Evolutionary conservation across 2,113 vertebrate species (phyloP).

Genomic region (Psophia crepitans): DNA sequence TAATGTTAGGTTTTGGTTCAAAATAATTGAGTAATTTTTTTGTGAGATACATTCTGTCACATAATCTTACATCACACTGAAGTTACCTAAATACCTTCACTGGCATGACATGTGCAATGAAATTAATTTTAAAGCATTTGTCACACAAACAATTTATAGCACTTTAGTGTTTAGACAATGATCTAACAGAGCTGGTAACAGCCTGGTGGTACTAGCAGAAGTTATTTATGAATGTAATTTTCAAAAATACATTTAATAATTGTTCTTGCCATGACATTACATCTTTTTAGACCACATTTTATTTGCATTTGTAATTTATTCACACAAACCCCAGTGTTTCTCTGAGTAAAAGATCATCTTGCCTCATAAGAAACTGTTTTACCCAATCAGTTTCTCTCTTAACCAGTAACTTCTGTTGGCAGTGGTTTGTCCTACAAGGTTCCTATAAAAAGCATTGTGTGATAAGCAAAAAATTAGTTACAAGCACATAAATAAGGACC

Average conservation of each 20-base stretch:
- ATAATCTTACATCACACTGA: background rate
- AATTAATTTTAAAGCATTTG: background rate
- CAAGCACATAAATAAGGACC: background rate
- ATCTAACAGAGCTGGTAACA: background rate
- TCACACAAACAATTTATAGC: background rate
- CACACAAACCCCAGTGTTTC: fast-evolving
- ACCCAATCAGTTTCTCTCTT: background rate
- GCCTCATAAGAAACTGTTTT: background rate
- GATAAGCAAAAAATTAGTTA: background rate
- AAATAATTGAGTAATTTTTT: background rate
- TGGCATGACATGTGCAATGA: background rate
- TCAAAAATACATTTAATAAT: background rate
- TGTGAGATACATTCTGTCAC: background rate
- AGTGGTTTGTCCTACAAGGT: background rate
- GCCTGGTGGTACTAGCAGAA: background rate
- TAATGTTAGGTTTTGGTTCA: background rate
- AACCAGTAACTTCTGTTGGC: background rate
- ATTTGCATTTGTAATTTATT: background rate
- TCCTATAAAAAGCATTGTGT: background rate
- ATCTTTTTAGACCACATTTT: background rate
- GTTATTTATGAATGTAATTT: background rate
- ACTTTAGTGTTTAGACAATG: background rate
- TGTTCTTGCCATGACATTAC: background rate
- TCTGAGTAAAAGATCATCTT: background rate
- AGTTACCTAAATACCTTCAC: background rate